phyloP scores from a whole-genome alignment of 2,797 vertebrate genomes.

The Hephaestus fuliginosus region DNA sequence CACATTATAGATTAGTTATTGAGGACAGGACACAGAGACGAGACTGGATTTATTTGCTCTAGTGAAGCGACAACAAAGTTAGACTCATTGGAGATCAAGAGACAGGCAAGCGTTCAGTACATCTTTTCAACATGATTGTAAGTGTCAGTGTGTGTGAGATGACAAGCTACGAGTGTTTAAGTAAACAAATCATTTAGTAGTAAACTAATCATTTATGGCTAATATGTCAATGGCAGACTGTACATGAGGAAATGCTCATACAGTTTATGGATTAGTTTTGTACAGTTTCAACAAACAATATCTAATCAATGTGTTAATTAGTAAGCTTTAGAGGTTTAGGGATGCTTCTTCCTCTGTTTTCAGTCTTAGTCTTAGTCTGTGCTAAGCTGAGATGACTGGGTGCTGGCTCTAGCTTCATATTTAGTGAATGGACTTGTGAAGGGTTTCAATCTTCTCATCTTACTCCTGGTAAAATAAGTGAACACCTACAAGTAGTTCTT shows the following conservation, averaged over 20 bases:
- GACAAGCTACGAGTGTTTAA: neutral
- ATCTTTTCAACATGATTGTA: neutral
- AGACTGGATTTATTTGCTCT: neutral
- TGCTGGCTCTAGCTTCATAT: neutral
- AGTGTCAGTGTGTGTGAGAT: neutral
- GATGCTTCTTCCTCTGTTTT: neutral
- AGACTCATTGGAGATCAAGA: conserved; percentile 26
- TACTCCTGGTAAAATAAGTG: too few species aligned
- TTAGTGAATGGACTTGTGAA: neutral
- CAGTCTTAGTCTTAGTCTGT: too few species aligned
- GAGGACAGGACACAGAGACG: neutral
- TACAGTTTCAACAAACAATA: neutral
- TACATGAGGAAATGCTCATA: neutral
- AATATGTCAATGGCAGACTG: neutral
- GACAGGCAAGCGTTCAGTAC: neutral
- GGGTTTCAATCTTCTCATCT: neutral
- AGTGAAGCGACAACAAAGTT: conserved; percentile 5
- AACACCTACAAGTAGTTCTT: too few species aligned
- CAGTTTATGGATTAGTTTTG: neutral
- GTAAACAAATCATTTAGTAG: too few species aligned
- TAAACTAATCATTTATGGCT: neutral
- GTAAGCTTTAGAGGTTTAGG: neutral
- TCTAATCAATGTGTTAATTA: neutral
- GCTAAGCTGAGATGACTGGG: neutral
- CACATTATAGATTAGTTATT: conserved; percentile 14